phyloP scores from a whole-genome alignment of 30 jellyfish, hydroid and myxozoan genomes.

The Rhopilema esculentum region DNA sequence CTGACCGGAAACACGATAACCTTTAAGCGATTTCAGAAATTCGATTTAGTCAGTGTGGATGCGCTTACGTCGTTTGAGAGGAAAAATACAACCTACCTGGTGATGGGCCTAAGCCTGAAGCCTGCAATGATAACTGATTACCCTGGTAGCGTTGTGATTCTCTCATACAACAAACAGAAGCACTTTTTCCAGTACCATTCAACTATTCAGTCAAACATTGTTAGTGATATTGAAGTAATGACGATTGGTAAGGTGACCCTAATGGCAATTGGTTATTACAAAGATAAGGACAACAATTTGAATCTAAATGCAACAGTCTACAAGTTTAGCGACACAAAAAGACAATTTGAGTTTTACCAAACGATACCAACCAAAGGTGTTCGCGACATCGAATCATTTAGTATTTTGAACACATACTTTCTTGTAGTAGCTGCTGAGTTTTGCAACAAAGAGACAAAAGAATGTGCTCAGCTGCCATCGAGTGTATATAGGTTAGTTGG shows the following conservation, averaged over 20 bases:
- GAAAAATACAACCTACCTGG: slow-evolving; percentile 52
- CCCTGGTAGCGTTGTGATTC: slow-evolving; percentile 63
- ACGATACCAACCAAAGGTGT: slow-evolving; percentile 81
- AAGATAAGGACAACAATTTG: slow-evolving; percentile 32
- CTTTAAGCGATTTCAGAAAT: slow-evolving; percentile 38
- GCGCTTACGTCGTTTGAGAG: slow-evolving; percentile 65
- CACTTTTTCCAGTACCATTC: slow-evolving; percentile 67
- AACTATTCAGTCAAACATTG: slow-evolving; percentile 52
- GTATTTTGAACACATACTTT: slow-evolving; percentile 34
- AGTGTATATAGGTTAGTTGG: slow-evolving; percentile 39
- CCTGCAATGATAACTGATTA: slow-evolving; percentile 5
- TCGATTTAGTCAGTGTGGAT: slow-evolving; percentile 40
- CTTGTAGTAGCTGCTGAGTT: slow-evolving; percentile 80
- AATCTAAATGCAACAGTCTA: slow-evolving; percentile 64
- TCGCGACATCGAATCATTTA: slow-evolving; percentile 70
- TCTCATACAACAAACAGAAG: slow-evolving; percentile 33
- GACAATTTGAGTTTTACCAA: slow-evolving; percentile 46
- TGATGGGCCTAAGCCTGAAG: slow-evolving; percentile 57
- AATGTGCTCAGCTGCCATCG: slow-evolving; percentile 53
- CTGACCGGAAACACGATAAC: neutral
- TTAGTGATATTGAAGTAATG: slow-evolving; percentile 73
- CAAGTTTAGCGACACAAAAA: slow-evolving; percentile 33
- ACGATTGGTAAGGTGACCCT: slow-evolving; percentile 5
- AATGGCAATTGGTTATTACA: slow-evolving; percentile 66
- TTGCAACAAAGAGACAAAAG: slow-evolving; percentile 14